These are phyloP conservation scores for Lepus europaeus DNA, from an alignment of 2,113 vertebrate species.

Conservation along the genomic window DNA sequence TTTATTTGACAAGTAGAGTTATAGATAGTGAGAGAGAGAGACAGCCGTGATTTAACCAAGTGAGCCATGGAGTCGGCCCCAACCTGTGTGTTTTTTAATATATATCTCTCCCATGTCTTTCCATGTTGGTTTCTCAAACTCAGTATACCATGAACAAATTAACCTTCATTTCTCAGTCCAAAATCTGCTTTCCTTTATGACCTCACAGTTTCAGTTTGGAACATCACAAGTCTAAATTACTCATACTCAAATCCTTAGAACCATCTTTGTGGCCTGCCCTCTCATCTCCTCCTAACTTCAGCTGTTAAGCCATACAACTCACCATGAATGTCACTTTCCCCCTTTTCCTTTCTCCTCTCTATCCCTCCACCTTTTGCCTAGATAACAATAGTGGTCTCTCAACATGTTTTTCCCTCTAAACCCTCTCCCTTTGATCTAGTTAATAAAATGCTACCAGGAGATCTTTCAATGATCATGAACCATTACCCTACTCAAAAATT, in stretches of 20 bases:
- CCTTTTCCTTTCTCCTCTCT: background rate
- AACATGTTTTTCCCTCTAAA: background rate
- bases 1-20: too few relatives aligned
- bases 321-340: background rate
- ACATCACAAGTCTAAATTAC: background rate
- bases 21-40: too few relatives aligned
- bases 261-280: background rate
- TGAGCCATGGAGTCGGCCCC: too few relatives aligned
- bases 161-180: background rate
- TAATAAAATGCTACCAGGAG: background rate
- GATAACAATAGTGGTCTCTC: background rate
- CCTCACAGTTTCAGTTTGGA: background rate
- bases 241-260: background rate
- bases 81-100: background rate
- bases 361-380: background rate
- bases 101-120: background rate
- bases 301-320: background rate
- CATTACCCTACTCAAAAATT: background rate
- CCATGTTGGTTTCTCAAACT: slow-evolving; percentile 14
- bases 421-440: background rate
- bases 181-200: slow-evolving; percentile 19
- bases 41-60: too few relatives aligned
- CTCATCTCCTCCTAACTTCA: background rate
- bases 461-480: background rate
- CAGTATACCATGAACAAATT: background rate